Evolutionary conservation across 37 sponge, comb jelly and placozoan genomes (phyloP).

Genomic region (Beroe forskalii): DNA sequence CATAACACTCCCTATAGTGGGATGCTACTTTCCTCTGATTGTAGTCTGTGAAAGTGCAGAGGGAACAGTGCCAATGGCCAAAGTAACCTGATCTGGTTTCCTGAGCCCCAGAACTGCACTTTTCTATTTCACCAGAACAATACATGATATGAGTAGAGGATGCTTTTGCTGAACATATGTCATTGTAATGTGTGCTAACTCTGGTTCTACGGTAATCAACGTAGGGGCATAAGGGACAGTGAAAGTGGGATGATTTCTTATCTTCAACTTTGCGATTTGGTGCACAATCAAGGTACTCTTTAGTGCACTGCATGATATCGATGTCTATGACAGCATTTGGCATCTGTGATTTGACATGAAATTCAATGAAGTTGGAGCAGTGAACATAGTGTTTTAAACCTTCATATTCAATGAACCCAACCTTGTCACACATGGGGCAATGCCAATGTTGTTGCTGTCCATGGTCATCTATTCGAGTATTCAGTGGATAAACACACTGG

Average conservation of each 20-base stretch:
- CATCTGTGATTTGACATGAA: constrained; percentile 55
- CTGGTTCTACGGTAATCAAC: constrained; percentile 27
- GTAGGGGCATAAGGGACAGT: constrained; percentile 56
- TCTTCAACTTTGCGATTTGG: constrained; percentile 50
- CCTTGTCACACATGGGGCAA: constrained; percentile 59
- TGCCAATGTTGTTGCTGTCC: constrained; percentile 29
- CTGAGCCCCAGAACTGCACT: constrained; percentile 32
- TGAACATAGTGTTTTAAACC: constrained; percentile 55
- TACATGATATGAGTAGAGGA: constrained; percentile 59
- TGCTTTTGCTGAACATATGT: constrained; percentile 36
- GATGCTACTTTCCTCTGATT: constrained; percentile 60
- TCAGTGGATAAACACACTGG: constrained; percentile 59
- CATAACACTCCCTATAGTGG: constrained; percentile 55
- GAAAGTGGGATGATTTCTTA: constrained; percentile 10
- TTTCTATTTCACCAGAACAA: constrained; percentile 48
- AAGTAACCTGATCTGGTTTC: background rate
- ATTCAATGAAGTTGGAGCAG: constrained; percentile 44
- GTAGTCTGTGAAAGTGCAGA: constrained; percentile 55
- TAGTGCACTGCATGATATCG: constrained; percentile 49
- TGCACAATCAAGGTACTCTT: constrained; percentile 56
- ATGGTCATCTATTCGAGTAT: constrained; percentile 47
- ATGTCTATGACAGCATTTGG: constrained; percentile 8
- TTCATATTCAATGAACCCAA: constrained; percentile 3
- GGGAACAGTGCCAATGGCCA: constrained; percentile 59
- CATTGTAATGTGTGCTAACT: constrained; percentile 30